These are phyloP conservation scores for Axinella damicornis DNA, from an alignment of 37 sponge, comb jelly and placozoan species.

Conservation along the genomic window DNA sequence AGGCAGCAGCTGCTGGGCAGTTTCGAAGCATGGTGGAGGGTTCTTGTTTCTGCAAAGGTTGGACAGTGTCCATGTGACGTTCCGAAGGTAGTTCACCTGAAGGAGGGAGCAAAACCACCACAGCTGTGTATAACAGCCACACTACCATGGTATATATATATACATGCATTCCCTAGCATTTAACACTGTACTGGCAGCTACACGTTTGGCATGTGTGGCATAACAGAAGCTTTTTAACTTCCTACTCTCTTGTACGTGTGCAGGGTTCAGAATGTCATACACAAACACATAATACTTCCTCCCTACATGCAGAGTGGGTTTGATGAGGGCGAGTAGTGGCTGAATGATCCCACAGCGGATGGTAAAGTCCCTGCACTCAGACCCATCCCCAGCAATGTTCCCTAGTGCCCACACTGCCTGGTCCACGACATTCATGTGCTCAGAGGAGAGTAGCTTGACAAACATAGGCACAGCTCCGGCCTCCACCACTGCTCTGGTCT, in stretches of 20 bases:
- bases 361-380: conserved; percentile 85
- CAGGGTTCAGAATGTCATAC: no score
- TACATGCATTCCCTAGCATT: no score
- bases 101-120: no score
- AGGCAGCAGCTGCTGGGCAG: conserved; percentile 81
- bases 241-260: no score
- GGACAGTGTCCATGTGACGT: conserved; percentile 91
- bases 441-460: conserved; percentile 76
- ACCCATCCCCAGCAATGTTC: conserved; percentile 96
- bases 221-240: no score
- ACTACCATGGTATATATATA: no score
- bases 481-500: conserved; percentile 92
- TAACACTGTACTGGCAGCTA: no score
- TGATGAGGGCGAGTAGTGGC: conserved; percentile 77
- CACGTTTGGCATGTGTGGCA: no score
- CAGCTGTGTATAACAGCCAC: no score
- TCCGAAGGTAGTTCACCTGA: conserved; percentile 83
- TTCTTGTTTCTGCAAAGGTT: conserved; percentile 96
- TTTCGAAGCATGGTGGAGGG: conserved; percentile 91
- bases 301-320: conserved; percentile 39
- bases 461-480: conserved; percentile 91
- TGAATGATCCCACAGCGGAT: conserved; percentile 83
- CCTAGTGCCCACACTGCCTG: conserved; percentile 99
- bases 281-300: neutral
- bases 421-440: conserved; percentile 73